These are phyloP conservation scores for Drosophila sordidula DNA, from an alignment of 2,888 invertebrate species.

Conservation along the genomic window DNA sequence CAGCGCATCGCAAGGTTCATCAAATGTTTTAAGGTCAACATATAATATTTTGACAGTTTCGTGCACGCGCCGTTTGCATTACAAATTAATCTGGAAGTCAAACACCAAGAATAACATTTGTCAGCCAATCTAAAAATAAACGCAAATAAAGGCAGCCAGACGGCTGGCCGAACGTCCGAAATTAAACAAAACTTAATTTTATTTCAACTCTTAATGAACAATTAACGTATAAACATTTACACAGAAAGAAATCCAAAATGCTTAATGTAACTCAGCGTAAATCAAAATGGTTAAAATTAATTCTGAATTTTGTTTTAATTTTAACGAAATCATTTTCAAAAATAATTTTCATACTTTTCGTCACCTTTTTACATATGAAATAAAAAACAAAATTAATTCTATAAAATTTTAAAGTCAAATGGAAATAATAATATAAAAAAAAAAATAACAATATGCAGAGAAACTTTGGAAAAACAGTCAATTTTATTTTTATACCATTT, in stretches of 20 bases:
- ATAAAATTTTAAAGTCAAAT: no score
- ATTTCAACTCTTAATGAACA: constrained; percentile 63
- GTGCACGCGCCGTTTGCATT: constrained; percentile 19
- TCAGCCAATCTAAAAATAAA: constrained; percentile 59
- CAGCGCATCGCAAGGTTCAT: constrained; percentile 2
- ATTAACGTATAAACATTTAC: constrained; percentile 58
- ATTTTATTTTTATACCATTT: no score
- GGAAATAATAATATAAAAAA: no score
- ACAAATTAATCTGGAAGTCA: constrained; percentile 18
- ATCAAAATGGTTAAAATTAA: neutral
- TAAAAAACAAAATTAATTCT: no score
- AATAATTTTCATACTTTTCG: no score
- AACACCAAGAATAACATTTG: constrained; percentile 23
- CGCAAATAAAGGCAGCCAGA: constrained; percentile 49
- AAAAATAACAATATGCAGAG: no score
- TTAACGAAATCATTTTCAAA: no score
- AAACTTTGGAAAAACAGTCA: no score
- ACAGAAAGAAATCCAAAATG: constrained; percentile 13
- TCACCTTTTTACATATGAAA: no score
- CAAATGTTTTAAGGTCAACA: constrained; percentile 9
- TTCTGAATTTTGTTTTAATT: no score
- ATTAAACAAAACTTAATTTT: constrained; percentile 48
- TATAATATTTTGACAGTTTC: constrained; percentile 9
- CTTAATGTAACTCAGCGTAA: neutral
- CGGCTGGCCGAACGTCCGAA: constrained; percentile 34